A percentile compares a stretch with the other conserved stretches of the same genome.
phyloP scores from a whole-genome alignment of 1,140 invertebrate species.

The Hestina assimilis region DNA sequence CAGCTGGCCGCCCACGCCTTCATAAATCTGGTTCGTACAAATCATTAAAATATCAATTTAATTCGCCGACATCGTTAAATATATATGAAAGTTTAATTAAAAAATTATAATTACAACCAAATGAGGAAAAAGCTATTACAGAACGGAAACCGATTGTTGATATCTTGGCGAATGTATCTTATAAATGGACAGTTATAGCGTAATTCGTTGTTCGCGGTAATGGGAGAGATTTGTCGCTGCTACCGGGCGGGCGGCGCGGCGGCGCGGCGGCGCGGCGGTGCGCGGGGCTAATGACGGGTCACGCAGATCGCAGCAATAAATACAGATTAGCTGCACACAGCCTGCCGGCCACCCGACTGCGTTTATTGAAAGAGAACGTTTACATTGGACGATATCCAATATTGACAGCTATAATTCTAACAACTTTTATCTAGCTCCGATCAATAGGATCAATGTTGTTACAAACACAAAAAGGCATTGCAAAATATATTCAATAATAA shows the following conservation, averaged over 20 bases:
- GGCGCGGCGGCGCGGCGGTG: background rate
- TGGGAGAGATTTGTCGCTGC: slow-evolving; percentile 2
- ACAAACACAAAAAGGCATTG: too few species aligned
- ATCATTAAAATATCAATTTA: background rate
- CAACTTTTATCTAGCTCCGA: too few species aligned
- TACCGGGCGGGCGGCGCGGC: background rate
- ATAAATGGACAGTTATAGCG: background rate
- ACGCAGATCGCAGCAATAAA: slow-evolving; percentile 25
- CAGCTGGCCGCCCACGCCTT: background rate
- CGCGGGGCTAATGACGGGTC: slow-evolving; percentile 24
- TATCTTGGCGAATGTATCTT: slow-evolving; percentile 4
- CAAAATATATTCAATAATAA: too few species aligned
- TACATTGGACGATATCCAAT: background rate
- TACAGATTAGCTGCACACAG: slow-evolving; percentile 23
- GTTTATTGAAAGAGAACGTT: background rate
- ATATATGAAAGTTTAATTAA: background rate
- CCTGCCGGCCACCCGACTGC: slow-evolving; percentile 4
- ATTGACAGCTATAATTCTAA: too few species aligned
- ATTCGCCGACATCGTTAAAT: slow-evolving; percentile 3
- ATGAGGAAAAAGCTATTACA: slow-evolving; percentile 7
- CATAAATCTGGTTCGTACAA: slow-evolving; percentile 1
- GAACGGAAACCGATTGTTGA: slow-evolving; percentile 7
- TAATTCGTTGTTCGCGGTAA: background rate
- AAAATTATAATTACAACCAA: background rate
- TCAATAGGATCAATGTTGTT: too few species aligned